phyloP scores from a whole-genome alignment of 2,113 vertebrate species.

The Callorhinus ursinus region DNA sequence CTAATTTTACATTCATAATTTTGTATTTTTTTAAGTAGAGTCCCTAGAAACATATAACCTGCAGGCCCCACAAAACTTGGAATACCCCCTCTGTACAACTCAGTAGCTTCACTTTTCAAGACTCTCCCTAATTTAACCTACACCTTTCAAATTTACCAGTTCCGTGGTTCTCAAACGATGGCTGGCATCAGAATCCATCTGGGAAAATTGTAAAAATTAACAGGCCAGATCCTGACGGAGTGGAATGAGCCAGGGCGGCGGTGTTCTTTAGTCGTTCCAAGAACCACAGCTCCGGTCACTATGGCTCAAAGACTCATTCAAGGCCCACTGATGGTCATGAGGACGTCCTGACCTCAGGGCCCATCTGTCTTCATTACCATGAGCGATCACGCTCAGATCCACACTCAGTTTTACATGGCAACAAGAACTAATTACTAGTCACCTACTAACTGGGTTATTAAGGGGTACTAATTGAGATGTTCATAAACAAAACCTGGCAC shows the following conservation, averaged over 20 bases:
- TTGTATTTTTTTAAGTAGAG: neutral
- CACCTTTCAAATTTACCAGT: neutral
- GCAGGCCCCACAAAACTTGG: neutral
- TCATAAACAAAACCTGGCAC: neutral
- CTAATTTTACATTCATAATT: neutral
- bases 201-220: neutral
- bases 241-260: neutral
- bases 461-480: neutral
- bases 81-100: neutral
- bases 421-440: neutral
- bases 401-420: neutral
- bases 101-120: neutral
- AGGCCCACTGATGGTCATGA: neutral
- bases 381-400: neutral
- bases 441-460: neutral
- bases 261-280: neutral
- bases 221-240: neutral
- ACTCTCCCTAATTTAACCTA: neutral
- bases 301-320: neutral
- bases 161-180: neutral
- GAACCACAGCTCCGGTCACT: neutral
- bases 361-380: neutral
- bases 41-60: neutral
- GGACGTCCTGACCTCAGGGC: neutral
- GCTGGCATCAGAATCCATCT: neutral